Evolutionary conservation across 2,888 invertebrate genomes (phyloP), one percentile per base, ranked within the genome.

Genomic region (Meliscaeva auricollis): DNA sequence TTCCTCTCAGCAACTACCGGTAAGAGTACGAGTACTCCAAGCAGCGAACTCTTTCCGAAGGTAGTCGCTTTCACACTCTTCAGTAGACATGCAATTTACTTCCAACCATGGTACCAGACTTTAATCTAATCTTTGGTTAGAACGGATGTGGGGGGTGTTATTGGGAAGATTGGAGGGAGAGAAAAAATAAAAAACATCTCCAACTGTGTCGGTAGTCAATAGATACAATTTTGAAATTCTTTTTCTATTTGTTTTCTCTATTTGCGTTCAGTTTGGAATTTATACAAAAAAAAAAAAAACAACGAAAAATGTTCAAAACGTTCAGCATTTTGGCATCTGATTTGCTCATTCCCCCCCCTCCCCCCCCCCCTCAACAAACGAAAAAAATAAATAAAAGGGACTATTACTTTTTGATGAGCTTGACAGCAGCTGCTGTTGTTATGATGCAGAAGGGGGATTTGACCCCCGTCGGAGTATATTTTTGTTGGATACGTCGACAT

Each of bases 81-180:
- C 20, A 70, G 56, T 70, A 84, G 79, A 79, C 75, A 84, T 84
- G 84, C 79, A 79, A 79, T 84, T 75, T 84, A 52, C 75, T 79
- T 56, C 38, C 48, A 15, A 32, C 50, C 35, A 50, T 22, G 13
- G 41, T 52, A 74, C 22, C 54, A 74, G 46, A 70, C 30, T 50
- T 64, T 75, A 52, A 74, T 84, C 66, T 79, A 72, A 79, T 75
- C 66, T 70, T 84, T 20, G 52, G 64, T 69, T 64, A 38, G 35
- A 66, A 73, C 35, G 68, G 56, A 50, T 58, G 64, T 26, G 46
- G 50, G 26, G 46, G 68, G 54, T 32, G 32, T 17, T 54, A 32
- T 56, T 52, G 54, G 8, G 54, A 26, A 26, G 26, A 38, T 5
- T 8, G 2, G 8, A 38, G 8, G 5, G 35, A 11, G 8, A 11